Conservation (phyloP, 2,797 vertebrate species). For the Astyanax mexicanus region DNA sequence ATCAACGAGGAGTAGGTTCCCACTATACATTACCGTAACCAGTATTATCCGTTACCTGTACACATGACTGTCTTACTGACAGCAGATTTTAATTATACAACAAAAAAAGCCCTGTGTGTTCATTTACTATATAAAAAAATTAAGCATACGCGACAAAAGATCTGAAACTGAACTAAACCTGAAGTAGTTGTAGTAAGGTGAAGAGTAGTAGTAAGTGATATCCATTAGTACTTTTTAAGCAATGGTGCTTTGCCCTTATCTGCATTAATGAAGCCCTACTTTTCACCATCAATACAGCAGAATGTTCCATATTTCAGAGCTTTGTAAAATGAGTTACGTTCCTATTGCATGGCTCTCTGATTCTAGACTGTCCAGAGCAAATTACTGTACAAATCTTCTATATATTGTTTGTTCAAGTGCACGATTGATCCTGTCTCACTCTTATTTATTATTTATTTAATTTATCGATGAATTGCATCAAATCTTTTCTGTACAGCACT, state of each 20-base stretch:
- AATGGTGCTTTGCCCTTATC: neutral
- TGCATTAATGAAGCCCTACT: neutral
- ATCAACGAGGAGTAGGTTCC: slow-evolving; percentile 85
- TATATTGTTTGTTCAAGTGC: neutral
- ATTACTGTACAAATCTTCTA: slow-evolving; percentile 3
- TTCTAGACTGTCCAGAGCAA: neutral
- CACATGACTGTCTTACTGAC: neutral
- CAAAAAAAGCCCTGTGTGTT: neutral
- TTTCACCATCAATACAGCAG: neutral
- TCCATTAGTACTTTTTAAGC: neutral
- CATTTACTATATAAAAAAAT: neutral
- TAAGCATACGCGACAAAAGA: neutral
- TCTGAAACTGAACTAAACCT: neutral
- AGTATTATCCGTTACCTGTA: neutral
- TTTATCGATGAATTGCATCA: slow-evolving; percentile 31
- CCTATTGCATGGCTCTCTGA: neutral
- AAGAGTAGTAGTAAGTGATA: neutral
- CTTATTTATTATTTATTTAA: neutral
- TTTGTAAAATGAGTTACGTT: neutral
- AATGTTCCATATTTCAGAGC: neutral
- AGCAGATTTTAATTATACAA: too few relatives aligned
- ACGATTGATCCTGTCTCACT: slow-evolving; percentile 19
- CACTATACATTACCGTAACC: neutral
- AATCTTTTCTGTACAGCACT: slow-evolving; percentile 11
- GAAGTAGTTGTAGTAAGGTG: too few relatives aligned